phyloP scores from a whole-genome alignment of 2,797 vertebrate species.

The Pteronotus mesoamericanus region DNA sequence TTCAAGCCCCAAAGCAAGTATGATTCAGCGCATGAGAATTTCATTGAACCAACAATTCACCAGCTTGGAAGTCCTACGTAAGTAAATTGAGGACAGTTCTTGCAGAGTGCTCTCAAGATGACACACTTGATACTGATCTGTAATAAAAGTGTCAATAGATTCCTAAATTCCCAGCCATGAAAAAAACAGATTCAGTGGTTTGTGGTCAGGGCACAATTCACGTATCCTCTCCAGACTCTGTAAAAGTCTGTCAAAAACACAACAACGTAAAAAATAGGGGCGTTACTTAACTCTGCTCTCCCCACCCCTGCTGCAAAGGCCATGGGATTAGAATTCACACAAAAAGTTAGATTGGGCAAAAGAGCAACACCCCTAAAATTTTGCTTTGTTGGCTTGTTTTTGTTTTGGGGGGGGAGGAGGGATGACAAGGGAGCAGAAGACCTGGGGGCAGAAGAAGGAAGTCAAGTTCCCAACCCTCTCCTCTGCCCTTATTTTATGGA shows the following conservation, averaged over 20 bases:
- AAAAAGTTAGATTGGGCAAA: not conserved
- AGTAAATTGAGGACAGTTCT: not conserved
- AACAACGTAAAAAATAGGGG: not conserved
- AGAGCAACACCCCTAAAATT: not conserved
- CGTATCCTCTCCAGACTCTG: not conserved
- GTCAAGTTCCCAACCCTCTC: not conserved
- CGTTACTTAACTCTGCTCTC: not conserved
- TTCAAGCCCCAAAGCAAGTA: not conserved
- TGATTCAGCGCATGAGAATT: not conserved
- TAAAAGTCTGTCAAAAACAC: not conserved
- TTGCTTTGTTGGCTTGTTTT: not conserved
- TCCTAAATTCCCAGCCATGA: not conserved
- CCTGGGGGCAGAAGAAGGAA: not conserved
- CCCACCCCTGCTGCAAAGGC: fast-evolving
- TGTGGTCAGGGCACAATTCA: not conserved
- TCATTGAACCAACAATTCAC: not conserved
- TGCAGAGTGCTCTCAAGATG: not conserved
- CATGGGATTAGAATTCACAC: not conserved
- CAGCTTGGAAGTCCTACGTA: not conserved
- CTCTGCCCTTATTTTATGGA: not conserved
- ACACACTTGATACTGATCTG: not conserved
- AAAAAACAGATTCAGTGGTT: not conserved
- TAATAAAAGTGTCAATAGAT: not conserved
- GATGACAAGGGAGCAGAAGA: not conserved
- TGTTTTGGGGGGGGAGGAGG: fast-evolving